Percentiles rank a stretch among this genome's conserved stretches.
Evolutionary conservation across 2,113 vertebrate species (phyloP).

Genomic region (Proterorhinus semilunaris): DNA sequence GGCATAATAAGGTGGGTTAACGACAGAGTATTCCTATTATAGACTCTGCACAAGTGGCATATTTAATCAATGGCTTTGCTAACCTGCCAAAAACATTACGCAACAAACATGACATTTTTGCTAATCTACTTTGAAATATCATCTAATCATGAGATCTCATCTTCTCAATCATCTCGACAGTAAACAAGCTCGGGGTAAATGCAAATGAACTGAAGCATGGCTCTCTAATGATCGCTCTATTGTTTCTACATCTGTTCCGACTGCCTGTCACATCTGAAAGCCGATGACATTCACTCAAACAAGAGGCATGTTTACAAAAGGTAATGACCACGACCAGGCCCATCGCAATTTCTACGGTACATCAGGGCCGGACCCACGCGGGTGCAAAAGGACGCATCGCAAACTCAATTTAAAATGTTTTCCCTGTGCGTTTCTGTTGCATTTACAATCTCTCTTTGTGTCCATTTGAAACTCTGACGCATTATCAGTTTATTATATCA

Average conservation of each 20-base stretch:
- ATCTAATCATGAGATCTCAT: conserved; percentile 8
- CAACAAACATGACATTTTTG: background rate
- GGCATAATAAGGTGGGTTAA: conserved; percentile 19
- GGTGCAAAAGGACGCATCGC: no score
- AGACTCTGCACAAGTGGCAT: background rate
- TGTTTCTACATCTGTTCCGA: conserved; percentile 18
- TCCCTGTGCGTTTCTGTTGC: no score
- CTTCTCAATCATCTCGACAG: conserved; percentile 17
- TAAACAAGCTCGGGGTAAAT: conserved; percentile 22
- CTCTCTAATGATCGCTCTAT: conserved; percentile 7
- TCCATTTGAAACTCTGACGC: no score
- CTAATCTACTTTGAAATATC: background rate
- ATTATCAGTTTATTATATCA: no score
- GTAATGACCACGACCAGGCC: background rate
- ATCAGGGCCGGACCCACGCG: no score
- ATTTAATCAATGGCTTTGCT: background rate
- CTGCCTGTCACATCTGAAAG: conserved; percentile 12
- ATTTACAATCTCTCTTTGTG: no score
- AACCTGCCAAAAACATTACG: background rate
- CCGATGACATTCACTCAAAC: background rate
- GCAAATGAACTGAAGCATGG: conserved; percentile 24
- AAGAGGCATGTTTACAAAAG: background rate
- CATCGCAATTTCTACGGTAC: background rate
- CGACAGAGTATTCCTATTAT: background rate
- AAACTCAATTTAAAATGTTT: no score